These are phyloP conservation scores for Bicyclus anynana DNA, from an alignment of 1,140 invertebrate genomes.

Conservation along the genomic window DNA sequence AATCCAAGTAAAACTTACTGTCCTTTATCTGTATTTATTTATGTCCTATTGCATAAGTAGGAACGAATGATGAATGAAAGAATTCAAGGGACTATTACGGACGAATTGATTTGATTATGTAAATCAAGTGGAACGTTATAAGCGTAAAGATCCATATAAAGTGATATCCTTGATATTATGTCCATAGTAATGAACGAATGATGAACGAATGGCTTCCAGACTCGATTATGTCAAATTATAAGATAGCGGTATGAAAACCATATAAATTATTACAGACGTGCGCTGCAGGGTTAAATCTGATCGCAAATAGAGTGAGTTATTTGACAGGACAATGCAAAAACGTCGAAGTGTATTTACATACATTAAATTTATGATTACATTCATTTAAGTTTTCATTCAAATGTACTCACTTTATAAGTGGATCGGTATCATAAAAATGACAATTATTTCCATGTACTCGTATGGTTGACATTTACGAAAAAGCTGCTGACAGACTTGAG, in stretches of 20 bases:
- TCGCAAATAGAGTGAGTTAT: not conserved
- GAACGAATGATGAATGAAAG: not conserved
- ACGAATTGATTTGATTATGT: not conserved
- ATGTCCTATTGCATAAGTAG: too few species aligned
- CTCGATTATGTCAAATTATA: not conserved
- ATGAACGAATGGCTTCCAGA: not conserved
- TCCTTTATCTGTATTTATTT: too few species aligned
- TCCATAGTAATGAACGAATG: not conserved
- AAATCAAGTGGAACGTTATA: not conserved
- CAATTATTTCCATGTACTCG: not conserved
- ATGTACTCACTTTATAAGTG: not conserved
- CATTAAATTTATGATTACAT: not conserved
- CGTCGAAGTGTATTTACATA: not conserved
- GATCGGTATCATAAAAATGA: not conserved
- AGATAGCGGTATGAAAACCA: not conserved
- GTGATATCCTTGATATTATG: not conserved
- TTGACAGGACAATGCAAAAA: slow-evolving; percentile 1
- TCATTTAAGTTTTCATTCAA: slow-evolving; percentile 1
- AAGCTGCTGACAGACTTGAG: too few species aligned
- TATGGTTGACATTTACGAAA: not conserved
- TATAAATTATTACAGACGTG: not conserved
- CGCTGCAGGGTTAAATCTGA: not conserved
- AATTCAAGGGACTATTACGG: too few species aligned
- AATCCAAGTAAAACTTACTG: too few species aligned
- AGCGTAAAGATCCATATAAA: not conserved